phyloP scores from a whole-genome alignment of 1,140 invertebrate genomes.

The Piezodorus guildinii region DNA sequence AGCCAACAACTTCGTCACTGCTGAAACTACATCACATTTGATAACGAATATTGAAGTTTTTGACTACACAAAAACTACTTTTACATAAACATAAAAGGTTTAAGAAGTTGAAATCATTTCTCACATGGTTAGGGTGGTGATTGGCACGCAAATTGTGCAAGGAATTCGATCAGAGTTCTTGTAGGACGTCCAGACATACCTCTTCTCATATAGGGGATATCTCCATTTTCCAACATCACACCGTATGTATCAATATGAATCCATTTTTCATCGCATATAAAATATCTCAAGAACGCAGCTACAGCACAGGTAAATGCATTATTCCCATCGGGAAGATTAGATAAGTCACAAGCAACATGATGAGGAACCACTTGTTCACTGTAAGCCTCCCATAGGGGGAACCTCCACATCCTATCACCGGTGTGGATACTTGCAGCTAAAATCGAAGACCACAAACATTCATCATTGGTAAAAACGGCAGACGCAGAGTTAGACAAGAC shows the following conservation, averaged over 20 bases:
- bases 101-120: neutral
- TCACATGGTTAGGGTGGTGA: neutral
- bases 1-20: no score
- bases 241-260: constrained; percentile 47
- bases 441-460: constrained; percentile 38
- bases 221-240: constrained; percentile 35
- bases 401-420: constrained; percentile 53
- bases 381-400: constrained; percentile 48
- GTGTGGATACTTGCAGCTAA: constrained; percentile 40
- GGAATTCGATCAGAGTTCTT: constrained; percentile 28
- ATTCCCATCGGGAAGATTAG: constrained; percentile 18
- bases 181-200: constrained; percentile 29
- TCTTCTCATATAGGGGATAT: constrained; percentile 24
- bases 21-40: no score
- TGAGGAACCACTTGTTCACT: constrained; percentile 1
- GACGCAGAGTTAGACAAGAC: constrained; percentile 42
- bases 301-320: constrained; percentile 40
- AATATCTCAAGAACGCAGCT: constrained; percentile 46
- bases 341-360: constrained; percentile 17
- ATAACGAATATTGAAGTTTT: no score
- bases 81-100: no score
- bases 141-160: constrained; percentile 26
- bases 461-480: constrained; percentile 45
- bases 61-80: no score
- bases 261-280: constrained; percentile 42